Percentiles rank a stretch among this genome's conserved stretches.
Evolutionary conservation across 2,888 invertebrate species (phyloP).

Genomic region (Maniola hyperantus): DNA sequence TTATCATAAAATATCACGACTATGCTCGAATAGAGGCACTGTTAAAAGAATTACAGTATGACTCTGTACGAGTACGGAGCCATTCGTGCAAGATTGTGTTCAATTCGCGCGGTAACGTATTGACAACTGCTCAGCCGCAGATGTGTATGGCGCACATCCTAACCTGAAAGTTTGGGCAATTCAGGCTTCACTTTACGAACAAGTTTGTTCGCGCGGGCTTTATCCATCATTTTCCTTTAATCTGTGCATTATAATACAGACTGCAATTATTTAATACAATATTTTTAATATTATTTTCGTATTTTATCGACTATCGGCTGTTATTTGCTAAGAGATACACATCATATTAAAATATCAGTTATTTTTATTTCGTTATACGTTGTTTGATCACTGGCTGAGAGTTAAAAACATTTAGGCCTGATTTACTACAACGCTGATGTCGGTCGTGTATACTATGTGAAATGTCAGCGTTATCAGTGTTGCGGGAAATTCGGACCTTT

Average conservation of each 20-base stretch:
- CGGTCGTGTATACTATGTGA: not conserved
- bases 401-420: constrained; percentile 8
- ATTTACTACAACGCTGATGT: not conserved
- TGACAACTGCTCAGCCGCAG: too few species aligned
- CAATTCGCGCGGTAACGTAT: too few species aligned
- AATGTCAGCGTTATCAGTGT: too few species aligned
- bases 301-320: constrained; percentile 21
- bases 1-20: too few species aligned
- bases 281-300: constrained; percentile 21
- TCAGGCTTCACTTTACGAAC: not conserved
- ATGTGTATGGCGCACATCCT: too few species aligned
- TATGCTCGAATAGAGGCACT: too few species aligned
- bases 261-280: not conserved
- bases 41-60: too few species aligned
- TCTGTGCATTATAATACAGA: not conserved
- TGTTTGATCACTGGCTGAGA: constrained; percentile 36
- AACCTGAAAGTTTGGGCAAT: too few species aligned
- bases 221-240: not conserved
- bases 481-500: not conserved
- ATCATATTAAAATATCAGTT: constrained; percentile 38
- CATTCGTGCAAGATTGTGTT: too few species aligned
- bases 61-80: too few species aligned
- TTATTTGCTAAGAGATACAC: constrained; percentile 39
- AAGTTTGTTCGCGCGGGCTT: not conserved
- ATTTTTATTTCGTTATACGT: constrained; percentile 32